Base-by-base conservation (phyloP, 2,888 invertebrate species). In the Agrochola lota region DNA sequence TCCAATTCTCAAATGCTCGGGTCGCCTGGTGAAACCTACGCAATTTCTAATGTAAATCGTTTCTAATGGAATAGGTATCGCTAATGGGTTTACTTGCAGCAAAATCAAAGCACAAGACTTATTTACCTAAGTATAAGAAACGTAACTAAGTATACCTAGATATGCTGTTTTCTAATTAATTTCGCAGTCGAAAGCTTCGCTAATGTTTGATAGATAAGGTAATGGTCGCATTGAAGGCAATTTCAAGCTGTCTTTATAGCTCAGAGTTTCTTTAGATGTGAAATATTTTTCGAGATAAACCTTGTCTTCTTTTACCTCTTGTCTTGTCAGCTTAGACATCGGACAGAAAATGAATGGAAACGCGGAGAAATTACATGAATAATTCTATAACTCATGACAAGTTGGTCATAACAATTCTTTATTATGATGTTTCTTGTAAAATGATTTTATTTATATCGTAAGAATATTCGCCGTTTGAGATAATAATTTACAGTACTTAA, bases 141-240 rank as follows among this genome's bases (percentile, higher is more conserved):
- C 49, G 52, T 70, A 81, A 78, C 52, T 78, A 20, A 81, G 70
- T 85, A 55, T 49, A 55, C 62, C n/a, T 75, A 69, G 75, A 66
- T 84, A 81, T 62, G 79, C 64, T 7, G 78, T 77, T 83, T 85
- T 73, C 85, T 77, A 83, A 85, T 83, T 71, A 83, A 82, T 74
- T 71, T 83, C 70, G 84, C 62, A 72, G 71, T 83, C 30, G 64
- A 70, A 82, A 83, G 84, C 78, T 83, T 20, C 12, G 60, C 66
- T 83, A 79, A 84, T 84, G 84, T 63, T 83, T 74, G 86, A 69
- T 74, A 78, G 86, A 84, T 86, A 86, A 83, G 72, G 84, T 85
- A 83, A 85, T 85, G 83, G 73, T 26, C 46, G 46, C 60, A 68
- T 78, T 85, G 71, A 84, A 83, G 68, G 78, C 68, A 52, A 64